Conservation (phyloP, 2,888 invertebrate species). For the Imbricaverruca yamaguchii region DNA sequence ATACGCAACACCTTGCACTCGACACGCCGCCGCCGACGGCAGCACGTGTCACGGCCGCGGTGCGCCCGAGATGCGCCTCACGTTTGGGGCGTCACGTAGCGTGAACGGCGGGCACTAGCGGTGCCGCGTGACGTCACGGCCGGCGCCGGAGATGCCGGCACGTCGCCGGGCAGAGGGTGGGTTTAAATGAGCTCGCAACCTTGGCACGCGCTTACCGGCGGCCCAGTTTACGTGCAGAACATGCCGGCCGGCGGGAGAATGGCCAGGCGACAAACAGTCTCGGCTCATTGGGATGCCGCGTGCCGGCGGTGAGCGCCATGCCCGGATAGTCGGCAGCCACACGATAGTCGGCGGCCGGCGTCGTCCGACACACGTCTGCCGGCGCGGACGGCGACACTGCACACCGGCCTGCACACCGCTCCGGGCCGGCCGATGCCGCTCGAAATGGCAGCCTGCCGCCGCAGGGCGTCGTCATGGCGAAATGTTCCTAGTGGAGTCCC, state of each 20-base stretch:
- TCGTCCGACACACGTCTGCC: not conserved
- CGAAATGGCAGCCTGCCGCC: no score
- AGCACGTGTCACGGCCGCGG: not conserved
- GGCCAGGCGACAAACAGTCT: not conserved
- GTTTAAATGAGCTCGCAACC: not conserved
- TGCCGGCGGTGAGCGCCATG: not conserved
- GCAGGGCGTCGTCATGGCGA: no score
- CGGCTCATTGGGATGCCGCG: constrained; percentile 1
- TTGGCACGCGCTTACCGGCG: not conserved
- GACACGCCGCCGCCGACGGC: not conserved
- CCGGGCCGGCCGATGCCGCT: not conserved
- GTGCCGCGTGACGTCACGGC: not conserved
- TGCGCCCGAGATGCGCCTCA: not conserved
- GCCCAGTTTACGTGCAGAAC: constrained; percentile 6
- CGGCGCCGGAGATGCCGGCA: constrained; percentile 7
- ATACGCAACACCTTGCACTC: not conserved
- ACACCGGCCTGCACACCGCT: not conserved
- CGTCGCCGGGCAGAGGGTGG: not conserved
- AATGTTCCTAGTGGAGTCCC: no score
- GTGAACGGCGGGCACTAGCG: not conserved
- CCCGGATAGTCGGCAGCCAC: not conserved
- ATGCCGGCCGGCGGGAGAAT: not conserved
- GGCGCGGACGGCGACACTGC: not conserved
- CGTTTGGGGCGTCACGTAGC: constrained; percentile 12
- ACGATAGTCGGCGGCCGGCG: not conserved